Percentiles rank a stretch among this genome's conserved stretches.
phyloP scores from a whole-genome alignment of 2,888 invertebrate species.

The Aleiodes testaceus region DNA sequence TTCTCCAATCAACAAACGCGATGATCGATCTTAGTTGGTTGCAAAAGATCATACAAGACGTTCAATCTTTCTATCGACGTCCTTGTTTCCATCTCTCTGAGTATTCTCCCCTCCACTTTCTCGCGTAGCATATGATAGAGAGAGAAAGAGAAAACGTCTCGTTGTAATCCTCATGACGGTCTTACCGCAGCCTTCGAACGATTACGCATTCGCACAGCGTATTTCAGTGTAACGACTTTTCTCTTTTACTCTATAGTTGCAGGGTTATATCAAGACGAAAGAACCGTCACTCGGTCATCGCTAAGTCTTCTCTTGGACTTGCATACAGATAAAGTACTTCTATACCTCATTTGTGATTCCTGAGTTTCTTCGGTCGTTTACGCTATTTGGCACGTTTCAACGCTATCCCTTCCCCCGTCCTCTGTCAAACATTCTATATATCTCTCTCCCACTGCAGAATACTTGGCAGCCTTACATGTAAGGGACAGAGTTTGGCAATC shows the following conservation, averaged over 20 bases:
- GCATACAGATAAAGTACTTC: conserved; percentile 46
- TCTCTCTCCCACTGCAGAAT: conserved; percentile 9
- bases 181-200: conserved; percentile 46
- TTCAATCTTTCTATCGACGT: conserved; percentile 44
- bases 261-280: neutral
- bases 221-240: conserved; percentile 35
- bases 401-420: conserved; percentile 17
- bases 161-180: conserved; percentile 45
- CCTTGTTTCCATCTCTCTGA: conserved; percentile 38
- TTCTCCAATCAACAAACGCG: conserved; percentile 7
- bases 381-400: conserved; percentile 39
- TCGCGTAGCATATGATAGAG: conserved; percentile 10
- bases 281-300: conserved; percentile 48
- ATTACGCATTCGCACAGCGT: conserved; percentile 51
- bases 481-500: conserved; percentile 45
- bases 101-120: conserved; percentile 29
- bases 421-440: conserved; percentile 4
- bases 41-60: conserved; percentile 33
- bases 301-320: conserved; percentile 35
- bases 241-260: conserved; percentile 1
- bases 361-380: conserved; percentile 41
- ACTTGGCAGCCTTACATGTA: neutral
- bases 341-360: neutral
- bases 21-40: conserved; percentile 30
- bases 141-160: conserved; percentile 5